Base-by-base conservation (phyloP, 2,888 invertebrate genomes). In the Xestoiulus laeticollis region DNA sequence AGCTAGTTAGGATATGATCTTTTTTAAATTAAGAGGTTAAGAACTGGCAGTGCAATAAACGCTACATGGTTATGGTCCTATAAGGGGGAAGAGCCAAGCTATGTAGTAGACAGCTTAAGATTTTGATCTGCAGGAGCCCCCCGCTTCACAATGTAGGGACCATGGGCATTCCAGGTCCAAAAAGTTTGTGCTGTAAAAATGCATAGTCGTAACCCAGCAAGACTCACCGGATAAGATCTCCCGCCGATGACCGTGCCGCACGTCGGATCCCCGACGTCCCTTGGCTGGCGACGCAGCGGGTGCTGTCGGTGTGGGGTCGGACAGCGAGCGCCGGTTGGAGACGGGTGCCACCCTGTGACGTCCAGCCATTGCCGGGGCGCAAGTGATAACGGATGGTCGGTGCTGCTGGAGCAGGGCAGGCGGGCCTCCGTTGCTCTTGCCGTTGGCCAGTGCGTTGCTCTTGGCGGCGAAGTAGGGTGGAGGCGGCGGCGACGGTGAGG, bases 331-430 rank as follows among this genome's bases (percentile, higher is more conserved):
- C 86, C 85, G 30, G 88, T 30, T 83, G 82, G 82, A n/a, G n/a
- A 32, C 82, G 82, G 82, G 32, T 32, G 12, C 87, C 38, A 33
- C 85, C 12, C 82, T 6, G 30, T 30, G 26, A 16, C 26, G 82
- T 16, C 82, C 82, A 19, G 82, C 32, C 82, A 89, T 4, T 44
- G 90, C 89, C 22, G 93, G 92, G 68, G 93, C 92, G 92, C 95
- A 92, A 10, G 94, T 94, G 90, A 95, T 95, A 90, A 95, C 95
- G 32, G 95, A 94, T 48, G 95, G 95, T 86, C 94, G 88, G 33
- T 89, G 87, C 85, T 90, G 89, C 43, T 84, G 87, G 22, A 78
- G 43, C 26, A 87, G 8, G 10, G 43, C 19, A n/a, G 78, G 22
- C 14, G n/a, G 5, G 48, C 68, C 87, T 8, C 85, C 43, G 32